Evolutionary conservation across 2,888 invertebrate species (phyloP), one percentile per base, ranked within the genome.

Genomic region (Melipona beecheii): DNA sequence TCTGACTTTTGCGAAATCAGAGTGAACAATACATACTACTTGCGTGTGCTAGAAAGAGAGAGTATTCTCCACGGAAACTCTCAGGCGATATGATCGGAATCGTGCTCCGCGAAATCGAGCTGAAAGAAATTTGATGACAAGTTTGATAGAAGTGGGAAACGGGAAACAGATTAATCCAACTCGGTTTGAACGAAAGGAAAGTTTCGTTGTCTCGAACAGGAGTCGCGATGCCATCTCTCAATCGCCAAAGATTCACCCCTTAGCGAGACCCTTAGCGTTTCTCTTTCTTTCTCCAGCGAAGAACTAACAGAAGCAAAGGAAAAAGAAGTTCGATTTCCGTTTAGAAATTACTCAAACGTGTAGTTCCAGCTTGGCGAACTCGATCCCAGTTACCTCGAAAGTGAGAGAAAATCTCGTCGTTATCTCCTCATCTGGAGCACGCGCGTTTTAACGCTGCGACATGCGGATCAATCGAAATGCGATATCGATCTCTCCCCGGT

Each of bases 41-140:
- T 27, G 6, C 6, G 17, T 27, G 36, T 52, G n/a, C 6, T 52
- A 52, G 5, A 50, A 17, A 5, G n/a, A n/a, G n/a, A n/a, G 0
- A 11, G 21, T 17, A 11, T 24, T 17, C n/a, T 27, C 43, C 43
- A 9, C 43, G 43, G 36, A 36, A 36, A 50, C 0, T 17, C 17
- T 17, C 17, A 64, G 19, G 68, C 27, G 78, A 75, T 75, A 50
- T 69, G 62, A 62, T 43, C 56, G 9, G 31, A 69, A 54, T 62
- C 31, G n/a, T 62, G 52, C 54, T 68, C 24, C n/a, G 66, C n/a
- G 43, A 58, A 19, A 49, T 69, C 54, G 75, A 62, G 19, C 60
- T 49, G 19, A 62, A 62, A 15, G 52, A 78, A 62, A 78, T 78
- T 75, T 75, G 68, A 54, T 49, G 69, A 75, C 24, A 27, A 58